phyloP scores from a whole-genome alignment of 2,113 vertebrate genomes.

The Pavo muticus region DNA sequence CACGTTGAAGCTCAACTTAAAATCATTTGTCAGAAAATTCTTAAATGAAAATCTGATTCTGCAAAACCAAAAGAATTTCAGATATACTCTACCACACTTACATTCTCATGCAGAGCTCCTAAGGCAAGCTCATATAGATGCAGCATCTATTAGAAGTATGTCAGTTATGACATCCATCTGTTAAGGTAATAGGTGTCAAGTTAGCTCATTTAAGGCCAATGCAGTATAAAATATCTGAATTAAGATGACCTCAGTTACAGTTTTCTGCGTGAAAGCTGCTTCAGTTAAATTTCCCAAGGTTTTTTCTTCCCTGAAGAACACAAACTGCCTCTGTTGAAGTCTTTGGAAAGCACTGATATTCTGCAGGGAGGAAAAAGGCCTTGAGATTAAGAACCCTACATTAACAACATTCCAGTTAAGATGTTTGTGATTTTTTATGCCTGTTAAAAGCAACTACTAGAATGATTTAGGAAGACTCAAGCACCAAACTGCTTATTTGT shows the following conservation, averaged over 20 bases:
- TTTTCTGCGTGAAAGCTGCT: slow-evolving; percentile 39
- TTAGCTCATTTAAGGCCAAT: slow-evolving; percentile 46
- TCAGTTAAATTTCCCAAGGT: slow-evolving; percentile 28
- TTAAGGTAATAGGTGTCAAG: slow-evolving; percentile 54
- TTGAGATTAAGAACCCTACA: slow-evolving; percentile 4
- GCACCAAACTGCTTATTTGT: neutral
- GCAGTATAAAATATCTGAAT: slow-evolving; percentile 42
- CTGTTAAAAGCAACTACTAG: neutral
- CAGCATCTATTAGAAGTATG: neutral
- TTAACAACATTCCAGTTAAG: neutral
- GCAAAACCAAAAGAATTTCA: neutral
- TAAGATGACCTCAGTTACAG: slow-evolving; percentile 48
- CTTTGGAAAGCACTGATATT: slow-evolving; percentile 32
- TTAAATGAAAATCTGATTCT: neutral
- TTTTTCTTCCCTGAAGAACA: slow-evolving; percentile 53
- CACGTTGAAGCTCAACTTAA: neutral
- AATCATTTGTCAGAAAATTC: neutral
- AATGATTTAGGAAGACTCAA: slow-evolving; percentile 22
- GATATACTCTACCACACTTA: neutral
- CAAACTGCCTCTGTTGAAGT: slow-evolving; percentile 44
- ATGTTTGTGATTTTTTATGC: neutral
- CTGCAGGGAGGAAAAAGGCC: slow-evolving; percentile 13
- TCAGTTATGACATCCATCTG: neutral
- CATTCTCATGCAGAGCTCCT: neutral
- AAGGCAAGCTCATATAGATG: neutral